These are phyloP conservation scores for Chelidonichthys spinosus DNA, from an alignment of 2,797 vertebrate species.

Conservation along the genomic window DNA sequence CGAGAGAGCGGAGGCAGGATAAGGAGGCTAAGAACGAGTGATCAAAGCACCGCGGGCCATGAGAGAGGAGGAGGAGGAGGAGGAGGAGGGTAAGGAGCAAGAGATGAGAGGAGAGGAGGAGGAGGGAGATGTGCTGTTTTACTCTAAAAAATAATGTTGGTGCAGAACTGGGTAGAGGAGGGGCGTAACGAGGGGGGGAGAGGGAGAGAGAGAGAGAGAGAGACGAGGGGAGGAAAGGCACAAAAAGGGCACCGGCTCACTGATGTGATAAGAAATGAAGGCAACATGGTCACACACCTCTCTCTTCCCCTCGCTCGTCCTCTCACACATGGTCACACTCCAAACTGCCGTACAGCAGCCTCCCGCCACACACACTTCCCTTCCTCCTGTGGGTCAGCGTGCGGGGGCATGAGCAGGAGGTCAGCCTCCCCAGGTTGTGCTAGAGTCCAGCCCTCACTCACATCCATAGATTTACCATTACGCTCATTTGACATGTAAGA, in stretches of 20 bases:
- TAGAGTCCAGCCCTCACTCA: conserved; percentile 7
- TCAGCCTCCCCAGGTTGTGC: conserved; percentile 50
- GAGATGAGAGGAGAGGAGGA: conserved; percentile 5
- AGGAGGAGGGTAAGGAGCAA: background rate
- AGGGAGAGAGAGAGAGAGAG: conserved; percentile 10
- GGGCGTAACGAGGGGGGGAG: conserved; percentile 10
- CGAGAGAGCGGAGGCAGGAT: conserved; percentile 62
- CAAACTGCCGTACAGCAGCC: conserved; percentile 13
- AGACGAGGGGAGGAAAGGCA: conserved; percentile 30
- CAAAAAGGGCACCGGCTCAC: conserved; percentile 58
- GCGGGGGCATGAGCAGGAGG: conserved; percentile 40
- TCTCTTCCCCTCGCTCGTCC: background rate
- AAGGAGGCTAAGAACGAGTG: conserved; percentile 73
- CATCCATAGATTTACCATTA: conserved; percentile 2
- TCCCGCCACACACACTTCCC: conserved; percentile 36
- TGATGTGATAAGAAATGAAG: conserved; percentile 74
- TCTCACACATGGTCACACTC: conserved; percentile 27
- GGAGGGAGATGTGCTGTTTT: conserved; percentile 35
- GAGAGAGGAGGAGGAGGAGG: conserved; percentile 45
- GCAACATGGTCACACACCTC: conserved; percentile 51
- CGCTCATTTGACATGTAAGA: background rate
- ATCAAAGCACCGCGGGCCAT: conserved; percentile 76
- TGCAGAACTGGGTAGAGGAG: conserved; percentile 26
- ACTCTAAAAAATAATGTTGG: conserved; percentile 40
- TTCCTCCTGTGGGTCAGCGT: conserved; percentile 58